Evolutionary conservation across 2,888 invertebrate species (phyloP).

Genomic region (Caenorhabditis doughertyi): DNA sequence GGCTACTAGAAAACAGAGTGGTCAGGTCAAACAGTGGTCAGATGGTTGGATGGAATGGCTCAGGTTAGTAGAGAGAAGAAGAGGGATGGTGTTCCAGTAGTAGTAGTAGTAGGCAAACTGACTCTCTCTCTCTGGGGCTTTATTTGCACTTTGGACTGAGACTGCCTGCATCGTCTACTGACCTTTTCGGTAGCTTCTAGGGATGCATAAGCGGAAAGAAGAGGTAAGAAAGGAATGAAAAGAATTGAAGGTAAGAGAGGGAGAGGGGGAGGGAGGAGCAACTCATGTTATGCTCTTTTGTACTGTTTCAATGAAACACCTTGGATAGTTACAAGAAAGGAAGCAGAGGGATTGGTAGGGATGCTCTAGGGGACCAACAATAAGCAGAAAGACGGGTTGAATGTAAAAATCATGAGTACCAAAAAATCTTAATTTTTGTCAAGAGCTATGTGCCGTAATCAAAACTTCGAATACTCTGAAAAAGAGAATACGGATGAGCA

Average conservation of each 20-base stretch:
- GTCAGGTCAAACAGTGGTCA: slow-evolving; percentile 61
- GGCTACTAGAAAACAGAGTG: slow-evolving; percentile 12
- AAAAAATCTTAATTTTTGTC: too few species aligned
- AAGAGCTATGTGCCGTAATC: too few species aligned
- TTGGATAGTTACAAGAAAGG: background rate
- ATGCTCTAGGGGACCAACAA: too few species aligned
- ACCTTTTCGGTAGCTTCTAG: slow-evolving; percentile 53
- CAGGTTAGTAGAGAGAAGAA: slow-evolving; percentile 23
- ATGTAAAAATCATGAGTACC: too few species aligned
- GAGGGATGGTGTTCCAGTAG: slow-evolving; percentile 57
- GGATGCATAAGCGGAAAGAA: slow-evolving; percentile 41
- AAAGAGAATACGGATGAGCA: too few species aligned
- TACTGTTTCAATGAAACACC: slow-evolving; percentile 40
- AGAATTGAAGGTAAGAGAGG: background rate
- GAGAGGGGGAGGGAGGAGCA: slow-evolving; percentile 11
- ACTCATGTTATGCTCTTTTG: slow-evolving; percentile 36
- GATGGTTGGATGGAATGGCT: slow-evolving; percentile 43
- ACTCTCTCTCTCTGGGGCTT: slow-evolving; percentile 40
- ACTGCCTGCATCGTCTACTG: slow-evolving; percentile 3
- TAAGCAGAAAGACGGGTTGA: background rate
- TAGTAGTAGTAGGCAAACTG: slow-evolving; percentile 64
- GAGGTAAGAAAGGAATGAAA: background rate
- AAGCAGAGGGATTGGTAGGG: background rate
- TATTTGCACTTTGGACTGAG: slow-evolving; percentile 62
- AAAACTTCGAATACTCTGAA: too few species aligned